A percentile compares a stretch with the other conserved stretches of the same genome.
These are phyloP conservation scores for Cichlasoma orientale DNA, from an alignment of 2,797 vertebrate species.

Conservation along the genomic window DNA sequence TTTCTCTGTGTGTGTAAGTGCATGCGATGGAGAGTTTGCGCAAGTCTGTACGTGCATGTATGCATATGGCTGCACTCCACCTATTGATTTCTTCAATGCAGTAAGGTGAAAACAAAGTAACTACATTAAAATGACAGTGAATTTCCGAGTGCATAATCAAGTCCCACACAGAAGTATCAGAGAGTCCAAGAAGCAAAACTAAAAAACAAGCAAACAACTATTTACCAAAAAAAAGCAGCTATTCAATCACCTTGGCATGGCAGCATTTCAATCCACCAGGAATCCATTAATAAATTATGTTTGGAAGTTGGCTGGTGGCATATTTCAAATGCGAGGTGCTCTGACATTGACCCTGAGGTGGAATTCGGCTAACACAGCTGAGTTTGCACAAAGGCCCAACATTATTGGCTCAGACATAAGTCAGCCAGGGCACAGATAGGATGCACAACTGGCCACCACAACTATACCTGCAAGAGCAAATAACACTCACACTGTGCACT, in stretches of 20 bases:
- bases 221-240: conserved; percentile 22
- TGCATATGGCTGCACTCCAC: conserved; percentile 45
- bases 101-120: conserved; percentile 67
- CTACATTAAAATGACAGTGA: conserved; percentile 66
- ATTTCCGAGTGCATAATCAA: conserved; percentile 52
- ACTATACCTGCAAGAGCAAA: conserved; percentile 77
- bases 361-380: conserved; percentile 78
- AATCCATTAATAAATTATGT: conserved; percentile 68
- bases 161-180: not conserved
- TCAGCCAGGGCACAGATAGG: conserved; percentile 70
- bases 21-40: conserved; percentile 16
- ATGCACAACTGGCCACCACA: conserved; percentile 62
- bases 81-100: conserved; percentile 66
- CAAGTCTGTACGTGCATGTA: conserved; percentile 35
- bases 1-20: conserved; percentile 20
- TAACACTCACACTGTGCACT: conserved; percentile 55
- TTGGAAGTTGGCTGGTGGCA: conserved; percentile 47
- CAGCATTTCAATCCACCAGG: conserved; percentile 47
- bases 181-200: not conserved
- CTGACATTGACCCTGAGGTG: conserved; percentile 76
- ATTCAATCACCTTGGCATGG: conserved; percentile 31
- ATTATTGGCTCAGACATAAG: conserved; percentile 76
- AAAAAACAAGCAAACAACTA: not conserved
- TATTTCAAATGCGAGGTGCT: conserved; percentile 67
- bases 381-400: conserved; percentile 77